These are phyloP conservation scores for Palythoa grandis DNA, from an alignment of 92 coral and sea anemone species.

Conservation along the genomic window DNA sequence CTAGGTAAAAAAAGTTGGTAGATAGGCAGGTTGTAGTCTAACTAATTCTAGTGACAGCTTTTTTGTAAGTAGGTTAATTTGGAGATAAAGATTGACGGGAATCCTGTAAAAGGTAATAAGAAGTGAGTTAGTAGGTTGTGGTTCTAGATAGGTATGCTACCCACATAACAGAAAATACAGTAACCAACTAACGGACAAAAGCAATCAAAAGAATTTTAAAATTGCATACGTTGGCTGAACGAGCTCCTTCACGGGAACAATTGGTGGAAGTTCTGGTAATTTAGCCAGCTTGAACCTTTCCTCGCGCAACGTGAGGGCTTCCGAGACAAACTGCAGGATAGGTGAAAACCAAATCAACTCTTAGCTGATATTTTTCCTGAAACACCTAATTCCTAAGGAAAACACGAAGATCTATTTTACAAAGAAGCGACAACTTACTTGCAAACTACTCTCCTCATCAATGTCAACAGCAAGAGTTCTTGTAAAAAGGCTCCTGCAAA, in stretches of 20 bases:
- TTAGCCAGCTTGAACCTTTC: constrained; percentile 76
- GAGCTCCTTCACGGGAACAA: constrained; percentile 83
- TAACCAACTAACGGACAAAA: not conserved
- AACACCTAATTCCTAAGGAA: not conserved
- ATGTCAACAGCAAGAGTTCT: constrained; percentile 41
- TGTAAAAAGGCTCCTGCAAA: constrained; percentile 44
- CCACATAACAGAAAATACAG: not conserved
- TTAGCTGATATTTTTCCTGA: too few relatives aligned
- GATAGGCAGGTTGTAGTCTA: not conserved
- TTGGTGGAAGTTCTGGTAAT: constrained; percentile 77
- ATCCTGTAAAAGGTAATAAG: not conserved
- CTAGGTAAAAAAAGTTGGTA: not conserved
- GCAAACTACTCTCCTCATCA: constrained; percentile 24
- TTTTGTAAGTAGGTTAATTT: too few relatives aligned
- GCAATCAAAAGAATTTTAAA: not conserved
- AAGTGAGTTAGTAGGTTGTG: too few relatives aligned
- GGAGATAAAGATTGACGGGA: too few relatives aligned
- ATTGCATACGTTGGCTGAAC: constrained; percentile 92
- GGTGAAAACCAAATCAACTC: not conserved
- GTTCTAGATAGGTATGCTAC: not conserved
- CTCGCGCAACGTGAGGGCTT: constrained; percentile 83
- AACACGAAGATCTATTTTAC: not conserved
- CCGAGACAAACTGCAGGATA: constrained; percentile 76
- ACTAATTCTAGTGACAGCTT: too few relatives aligned
- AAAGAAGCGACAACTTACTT: not conserved